Evolutionary conservation across 2,888 invertebrate genomes (phyloP).

Genomic region (Pristionchus japonicus): DNA sequence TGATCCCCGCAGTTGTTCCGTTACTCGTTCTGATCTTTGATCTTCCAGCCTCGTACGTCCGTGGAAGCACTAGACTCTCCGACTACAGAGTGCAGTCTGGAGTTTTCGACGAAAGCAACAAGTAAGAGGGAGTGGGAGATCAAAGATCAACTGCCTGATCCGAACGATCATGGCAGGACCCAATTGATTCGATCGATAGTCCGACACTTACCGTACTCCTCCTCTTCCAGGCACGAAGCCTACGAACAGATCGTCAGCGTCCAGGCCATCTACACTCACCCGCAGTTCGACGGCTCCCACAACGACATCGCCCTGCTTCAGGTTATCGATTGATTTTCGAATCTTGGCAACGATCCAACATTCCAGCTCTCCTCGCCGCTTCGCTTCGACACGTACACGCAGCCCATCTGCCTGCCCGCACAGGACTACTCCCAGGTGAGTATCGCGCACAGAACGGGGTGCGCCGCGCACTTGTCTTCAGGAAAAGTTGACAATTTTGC

Average conservation of each 20-base stretch:
- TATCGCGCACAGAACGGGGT: neutral
- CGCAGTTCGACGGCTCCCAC: slow-evolving; percentile 11
- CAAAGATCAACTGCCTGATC: no score
- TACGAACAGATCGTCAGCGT: neutral
- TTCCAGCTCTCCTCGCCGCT: slow-evolving; percentile 19
- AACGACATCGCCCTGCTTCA: slow-evolving; percentile 38
- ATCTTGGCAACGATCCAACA: no score
- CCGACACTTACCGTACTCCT: neutral
- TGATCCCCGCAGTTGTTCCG: no score
- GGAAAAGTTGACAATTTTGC: neutral
- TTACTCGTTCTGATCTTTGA: no score
- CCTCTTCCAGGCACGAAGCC: neutral
- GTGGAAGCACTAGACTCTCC: neutral
- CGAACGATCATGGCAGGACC: no score
- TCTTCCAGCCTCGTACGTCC: neutral
- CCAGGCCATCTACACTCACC: neutral
- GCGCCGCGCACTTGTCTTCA: neutral
- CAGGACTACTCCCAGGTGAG: neutral
- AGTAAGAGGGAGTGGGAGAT: neutral
- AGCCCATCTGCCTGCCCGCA: slow-evolving; percentile 27
- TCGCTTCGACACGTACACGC: neutral
- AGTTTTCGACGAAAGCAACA: slow-evolving; percentile 39
- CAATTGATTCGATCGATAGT: no score
- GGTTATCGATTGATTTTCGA: neutral
- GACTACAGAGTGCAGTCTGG: slow-evolving; percentile 35